These are phyloP conservation scores for Meloidogyne hapla DNA, from an alignment of 1,140 invertebrate genomes.

Conservation along the genomic window DNA sequence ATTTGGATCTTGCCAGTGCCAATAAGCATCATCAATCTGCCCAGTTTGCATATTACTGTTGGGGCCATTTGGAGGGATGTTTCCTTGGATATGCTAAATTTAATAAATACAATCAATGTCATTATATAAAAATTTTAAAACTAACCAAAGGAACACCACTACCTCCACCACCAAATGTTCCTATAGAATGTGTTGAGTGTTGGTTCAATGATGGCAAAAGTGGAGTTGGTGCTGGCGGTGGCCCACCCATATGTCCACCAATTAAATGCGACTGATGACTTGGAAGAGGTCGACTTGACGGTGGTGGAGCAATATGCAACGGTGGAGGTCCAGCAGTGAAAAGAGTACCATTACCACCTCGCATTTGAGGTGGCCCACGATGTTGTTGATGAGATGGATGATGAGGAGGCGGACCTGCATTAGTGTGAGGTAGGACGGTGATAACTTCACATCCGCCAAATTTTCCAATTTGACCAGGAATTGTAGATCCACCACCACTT, in stretches of 20 bases:
- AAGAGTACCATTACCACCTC: background rate
- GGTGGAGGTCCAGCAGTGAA: slow-evolving; percentile 16
- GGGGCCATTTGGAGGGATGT: background rate
- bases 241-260: background rate
- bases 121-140: background rate
- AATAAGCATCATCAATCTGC: slow-evolving; percentile 11
- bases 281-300: background rate
- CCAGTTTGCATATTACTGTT: slow-evolving; percentile 7
- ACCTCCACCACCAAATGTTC: background rate
- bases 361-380: slow-evolving; percentile 16
- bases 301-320: slow-evolving; percentile 1
- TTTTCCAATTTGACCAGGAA: background rate
- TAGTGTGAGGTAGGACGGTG: background rate
- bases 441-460: background rate
- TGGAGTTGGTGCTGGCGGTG: slow-evolving; percentile 16
- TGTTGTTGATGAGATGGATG: background rate
- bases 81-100: background rate
- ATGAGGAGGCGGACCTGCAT: background rate
- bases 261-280: background rate
- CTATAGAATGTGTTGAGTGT: background rate
- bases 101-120: background rate
- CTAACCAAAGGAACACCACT: background rate
- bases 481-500: background rate
- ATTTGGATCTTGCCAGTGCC: slow-evolving; percentile 5
- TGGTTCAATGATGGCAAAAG: slow-evolving; percentile 17